These are phyloP conservation scores for Sepioteuthis lessoniana DNA, from an alignment of 2,888 invertebrate species.

Conservation along the genomic window DNA sequence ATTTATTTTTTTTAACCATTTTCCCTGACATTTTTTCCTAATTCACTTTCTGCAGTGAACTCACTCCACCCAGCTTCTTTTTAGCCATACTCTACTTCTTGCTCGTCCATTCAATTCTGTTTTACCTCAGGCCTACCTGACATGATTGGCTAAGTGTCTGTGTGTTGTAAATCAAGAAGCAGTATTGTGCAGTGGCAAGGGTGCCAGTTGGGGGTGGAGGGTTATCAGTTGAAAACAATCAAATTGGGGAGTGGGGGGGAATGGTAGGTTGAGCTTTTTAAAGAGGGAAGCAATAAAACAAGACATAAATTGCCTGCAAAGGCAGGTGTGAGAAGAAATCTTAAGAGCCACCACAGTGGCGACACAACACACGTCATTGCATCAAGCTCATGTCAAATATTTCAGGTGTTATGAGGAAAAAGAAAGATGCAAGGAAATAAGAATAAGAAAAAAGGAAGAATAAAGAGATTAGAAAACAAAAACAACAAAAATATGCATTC, in stretches of 20 bases:
- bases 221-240: not conserved
- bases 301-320: constrained; percentile 21
- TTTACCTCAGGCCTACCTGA: constrained; percentile 33
- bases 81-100: not conserved
- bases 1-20: not conserved
- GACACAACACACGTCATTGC: not conserved
- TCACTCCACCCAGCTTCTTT: not conserved
- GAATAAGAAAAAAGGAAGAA: not conserved
- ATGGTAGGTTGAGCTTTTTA: not conserved
- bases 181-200: not conserved
- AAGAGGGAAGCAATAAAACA: constrained; percentile 20
- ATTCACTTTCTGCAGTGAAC: not conserved
- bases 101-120: not conserved
- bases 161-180: constrained; percentile 33
- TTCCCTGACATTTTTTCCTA: not conserved
- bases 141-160: constrained; percentile 33
- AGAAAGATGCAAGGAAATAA: not conserved
- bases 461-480: not conserved
- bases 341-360: constrained; percentile 33
- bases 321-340: constrained; percentile 23
- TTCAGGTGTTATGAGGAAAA: constrained; percentile 11
- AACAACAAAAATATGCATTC: not conserved
- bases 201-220: not conserved
- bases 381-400: constrained; percentile 14
- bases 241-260: not conserved